Base-by-base conservation (phyloP, 2,888 invertebrate genomes). In the Helobdella robusta region DNA sequence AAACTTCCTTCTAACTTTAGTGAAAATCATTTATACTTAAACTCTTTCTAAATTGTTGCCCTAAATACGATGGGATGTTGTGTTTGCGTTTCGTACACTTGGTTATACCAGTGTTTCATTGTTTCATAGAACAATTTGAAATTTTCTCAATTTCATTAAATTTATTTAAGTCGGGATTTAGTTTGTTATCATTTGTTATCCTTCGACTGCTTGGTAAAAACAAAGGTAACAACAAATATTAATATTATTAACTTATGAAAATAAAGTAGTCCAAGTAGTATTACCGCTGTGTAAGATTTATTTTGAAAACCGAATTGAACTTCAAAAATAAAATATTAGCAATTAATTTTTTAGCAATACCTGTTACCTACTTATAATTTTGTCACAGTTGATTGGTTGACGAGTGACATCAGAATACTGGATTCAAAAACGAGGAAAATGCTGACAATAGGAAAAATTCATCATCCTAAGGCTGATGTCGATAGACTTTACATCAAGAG, bases 261-360 rank as follows among this genome's bases (percentile, higher is more conserved):
- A 2, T 25, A 25, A 56, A 30, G 32, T 28, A 30, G 25, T n/a
- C 28, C 28, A 56, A 30, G 15, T 8, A 56, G 32, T 56, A 56
- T 56, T 56, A 25, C 28, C 28, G 18, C 1, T 2, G 25, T 1
- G 11, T 56, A n/a, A 56, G 8, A 32, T 30, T 30, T 30, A 56
- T 56, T 25, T 1, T 30, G 56, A 56, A 30, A 56, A 56, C 56
- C 8, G 30, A 56, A 5, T 28, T 56, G 6, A 56, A 32, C 18
- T 56, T 32, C 11, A 56, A 30, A 56, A 56, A 56, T 28, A 56
- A 56, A 28, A 56, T 56, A 4, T 6, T 5, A 32, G 56, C 56
- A 1, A 32, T 56, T 6, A 56, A 56, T 6, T 30, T n/a, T 30
- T 30, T 56, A 56, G 32, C 56, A 28, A 20, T 20, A 5, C 56